A percentile compares a stretch with the other conserved stretches of the same genome.
These are phyloP conservation scores for Lagenorhynchus albirostris DNA, from an alignment of 2,113 vertebrate genomes.

Conservation along the genomic window DNA sequence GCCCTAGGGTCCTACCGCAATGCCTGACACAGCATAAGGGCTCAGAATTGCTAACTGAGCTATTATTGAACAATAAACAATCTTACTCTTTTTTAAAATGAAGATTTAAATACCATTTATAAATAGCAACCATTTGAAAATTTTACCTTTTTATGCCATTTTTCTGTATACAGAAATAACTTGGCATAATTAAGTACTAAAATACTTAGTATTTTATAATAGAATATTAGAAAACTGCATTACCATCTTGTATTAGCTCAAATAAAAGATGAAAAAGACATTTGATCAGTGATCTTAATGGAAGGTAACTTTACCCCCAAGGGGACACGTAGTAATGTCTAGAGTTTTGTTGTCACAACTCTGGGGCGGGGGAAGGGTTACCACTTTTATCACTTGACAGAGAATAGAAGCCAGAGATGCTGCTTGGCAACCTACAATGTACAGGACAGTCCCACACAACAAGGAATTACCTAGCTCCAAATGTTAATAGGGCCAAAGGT, in stretches of 20 bases:
- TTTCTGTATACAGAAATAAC: background rate
- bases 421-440: background rate
- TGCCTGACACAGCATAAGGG: background rate
- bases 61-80: background rate
- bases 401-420: background rate
- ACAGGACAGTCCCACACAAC: background rate
- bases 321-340: background rate
- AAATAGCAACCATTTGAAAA: background rate
- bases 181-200: background rate
- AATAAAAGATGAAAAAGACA: background rate
- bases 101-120: background rate
- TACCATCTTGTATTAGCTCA: background rate
- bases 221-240: background rate
- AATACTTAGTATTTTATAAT: background rate
- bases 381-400: background rate
- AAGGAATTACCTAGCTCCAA: background rate
- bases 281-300: background rate
- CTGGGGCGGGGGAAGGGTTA: background rate
- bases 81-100: background rate
- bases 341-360: background rate
- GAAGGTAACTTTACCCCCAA: background rate
- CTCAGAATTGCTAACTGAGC: background rate
- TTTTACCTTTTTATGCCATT: background rate
- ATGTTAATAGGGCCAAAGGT: background rate
- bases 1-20: background rate